These are phyloP conservation scores for Onychorhynchus coronatus DNA, from an alignment of 2,113 vertebrate genomes.

Conservation along the genomic window DNA sequence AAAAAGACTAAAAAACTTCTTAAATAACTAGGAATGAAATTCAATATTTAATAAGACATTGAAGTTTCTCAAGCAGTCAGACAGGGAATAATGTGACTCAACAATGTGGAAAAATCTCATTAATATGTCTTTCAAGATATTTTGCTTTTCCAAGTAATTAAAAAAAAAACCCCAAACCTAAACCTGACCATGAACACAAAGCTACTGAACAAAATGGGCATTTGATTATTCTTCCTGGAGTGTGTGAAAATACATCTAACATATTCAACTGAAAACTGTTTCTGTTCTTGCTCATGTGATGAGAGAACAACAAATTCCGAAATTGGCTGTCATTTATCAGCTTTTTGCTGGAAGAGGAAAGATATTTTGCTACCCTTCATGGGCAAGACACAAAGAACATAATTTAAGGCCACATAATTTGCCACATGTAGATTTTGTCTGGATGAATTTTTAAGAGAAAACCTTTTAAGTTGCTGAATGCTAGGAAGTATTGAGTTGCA, in stretches of 20 bases:
- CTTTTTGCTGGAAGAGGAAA: neutral
- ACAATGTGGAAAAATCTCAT: slow-evolving; percentile 30
- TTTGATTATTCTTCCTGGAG: slow-evolving; percentile 18
- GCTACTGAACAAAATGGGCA: slow-evolving; percentile 35
- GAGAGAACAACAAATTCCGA: neutral
- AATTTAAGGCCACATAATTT: neutral
- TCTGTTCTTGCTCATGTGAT: slow-evolving; percentile 20
- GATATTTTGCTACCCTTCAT: neutral
- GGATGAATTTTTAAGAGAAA: neutral
- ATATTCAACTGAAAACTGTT: neutral
- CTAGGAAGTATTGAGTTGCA: neutral
- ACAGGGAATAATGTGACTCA: slow-evolving; percentile 32
- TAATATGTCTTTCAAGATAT: neutral
- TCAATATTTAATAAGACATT: slow-evolving; percentile 58
- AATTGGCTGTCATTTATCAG: neutral
- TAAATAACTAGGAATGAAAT: slow-evolving; percentile 38
- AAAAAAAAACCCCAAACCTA: neutral
- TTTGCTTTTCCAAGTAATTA: slow-evolving; percentile 24
- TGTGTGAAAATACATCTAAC: slow-evolving; percentile 26
- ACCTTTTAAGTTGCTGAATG: neutral
- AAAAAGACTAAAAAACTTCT: slow-evolving; percentile 15
- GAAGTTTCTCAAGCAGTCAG: slow-evolving; percentile 50
- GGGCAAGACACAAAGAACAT: neutral
- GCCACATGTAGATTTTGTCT: neutral
- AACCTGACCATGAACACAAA: slow-evolving; percentile 44